Evolutionary conservation across 2,888 invertebrate genomes (phyloP).

Genomic region (Caenorhabditis sp.): DNA sequence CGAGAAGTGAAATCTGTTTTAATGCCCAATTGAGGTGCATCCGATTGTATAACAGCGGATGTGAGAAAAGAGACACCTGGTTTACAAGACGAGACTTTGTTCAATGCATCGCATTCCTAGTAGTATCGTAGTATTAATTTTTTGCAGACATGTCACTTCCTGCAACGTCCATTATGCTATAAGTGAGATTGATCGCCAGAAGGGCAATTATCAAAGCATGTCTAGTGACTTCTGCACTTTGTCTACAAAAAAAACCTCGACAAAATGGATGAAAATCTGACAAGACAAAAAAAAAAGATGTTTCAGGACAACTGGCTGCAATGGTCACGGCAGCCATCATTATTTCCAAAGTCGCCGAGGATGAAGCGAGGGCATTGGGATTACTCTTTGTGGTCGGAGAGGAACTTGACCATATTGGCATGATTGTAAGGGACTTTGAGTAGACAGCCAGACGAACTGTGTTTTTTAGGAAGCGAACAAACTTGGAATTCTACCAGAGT

Average conservation of each 20-base stretch:
- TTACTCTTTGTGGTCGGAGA: slow-evolving; percentile 82
- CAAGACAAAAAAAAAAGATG: slow-evolving; percentile 43
- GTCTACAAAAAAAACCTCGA: slow-evolving; percentile 8
- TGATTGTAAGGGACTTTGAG: slow-evolving; percentile 72
- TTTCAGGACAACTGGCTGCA: slow-evolving; percentile 78
- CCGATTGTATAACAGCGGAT: slow-evolving; percentile 46
- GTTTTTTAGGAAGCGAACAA: slow-evolving; percentile 75
- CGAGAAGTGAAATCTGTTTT: slow-evolving; percentile 25
- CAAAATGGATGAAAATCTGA: slow-evolving; percentile 7
- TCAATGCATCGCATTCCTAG: slow-evolving; percentile 29
- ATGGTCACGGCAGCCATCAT: slow-evolving; percentile 79
- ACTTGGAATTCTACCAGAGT: slow-evolving; percentile 75
- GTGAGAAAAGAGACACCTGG: slow-evolving; percentile 24
- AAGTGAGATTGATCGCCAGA: slow-evolving; percentile 60
- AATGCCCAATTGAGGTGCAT: slow-evolving; percentile 41
- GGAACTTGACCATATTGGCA: slow-evolving; percentile 81
- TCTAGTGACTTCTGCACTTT: slow-evolving; percentile 53
- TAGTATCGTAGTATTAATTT: slow-evolving; percentile 33
- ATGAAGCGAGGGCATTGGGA: slow-evolving; percentile 74
- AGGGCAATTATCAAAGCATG: slow-evolving; percentile 46
- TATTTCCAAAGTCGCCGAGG: slow-evolving; percentile 67
- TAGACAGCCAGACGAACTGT: neutral
- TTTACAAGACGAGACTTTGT: slow-evolving; percentile 46
- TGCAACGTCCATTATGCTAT: slow-evolving; percentile 33
- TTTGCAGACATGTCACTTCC: neutral